Percentiles rank a stretch among this genome's conserved stretches.
These are phyloP conservation scores for Stramonita haemastoma DNA, from an alignment of 2,888 invertebrate species.

Conservation along the genomic window DNA sequence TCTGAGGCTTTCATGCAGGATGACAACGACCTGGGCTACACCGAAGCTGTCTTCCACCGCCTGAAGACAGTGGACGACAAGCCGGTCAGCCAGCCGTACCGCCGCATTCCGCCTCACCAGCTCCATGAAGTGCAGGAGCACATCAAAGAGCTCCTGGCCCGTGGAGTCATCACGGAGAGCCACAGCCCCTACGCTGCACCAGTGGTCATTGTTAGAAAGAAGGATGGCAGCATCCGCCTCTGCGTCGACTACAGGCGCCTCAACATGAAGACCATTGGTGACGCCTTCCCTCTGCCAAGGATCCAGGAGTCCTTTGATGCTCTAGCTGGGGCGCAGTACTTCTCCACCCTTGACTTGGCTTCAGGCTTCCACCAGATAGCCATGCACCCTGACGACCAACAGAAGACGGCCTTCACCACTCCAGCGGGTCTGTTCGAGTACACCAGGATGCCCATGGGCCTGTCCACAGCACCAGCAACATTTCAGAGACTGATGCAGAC, in stretches of 20 bases:
- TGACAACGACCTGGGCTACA: no score
- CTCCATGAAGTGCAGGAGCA: neutral
- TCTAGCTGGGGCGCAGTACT: neutral
- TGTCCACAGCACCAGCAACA: constrained; percentile 35
- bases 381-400: constrained; percentile 38
- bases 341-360: constrained; percentile 6
- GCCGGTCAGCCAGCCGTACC: neutral
- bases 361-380: constrained; percentile 35
- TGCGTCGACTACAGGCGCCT: neutral
- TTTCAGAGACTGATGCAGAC: constrained; percentile 49
- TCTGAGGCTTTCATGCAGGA: no score
- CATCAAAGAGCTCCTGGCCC: neutral
- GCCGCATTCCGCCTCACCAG: neutral
- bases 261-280: neutral
- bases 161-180: neutral
- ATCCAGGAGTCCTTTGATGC: neutral
- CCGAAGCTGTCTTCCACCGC: neutral
- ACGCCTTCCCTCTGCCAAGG: constrained; percentile 8
- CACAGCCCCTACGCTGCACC: constrained; percentile 16
- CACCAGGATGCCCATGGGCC: constrained; percentile 41
- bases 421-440: constrained; percentile 46
- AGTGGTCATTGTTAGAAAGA: constrained; percentile 28
- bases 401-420: constrained; percentile 47
- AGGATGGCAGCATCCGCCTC: neutral
- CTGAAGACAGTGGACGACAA: neutral